A percentile compares a stretch with the other conserved stretches of the same genome.
Evolutionary conservation across 1,140 invertebrate species (phyloP).

Genomic region (Dendroctonus valens): DNA sequence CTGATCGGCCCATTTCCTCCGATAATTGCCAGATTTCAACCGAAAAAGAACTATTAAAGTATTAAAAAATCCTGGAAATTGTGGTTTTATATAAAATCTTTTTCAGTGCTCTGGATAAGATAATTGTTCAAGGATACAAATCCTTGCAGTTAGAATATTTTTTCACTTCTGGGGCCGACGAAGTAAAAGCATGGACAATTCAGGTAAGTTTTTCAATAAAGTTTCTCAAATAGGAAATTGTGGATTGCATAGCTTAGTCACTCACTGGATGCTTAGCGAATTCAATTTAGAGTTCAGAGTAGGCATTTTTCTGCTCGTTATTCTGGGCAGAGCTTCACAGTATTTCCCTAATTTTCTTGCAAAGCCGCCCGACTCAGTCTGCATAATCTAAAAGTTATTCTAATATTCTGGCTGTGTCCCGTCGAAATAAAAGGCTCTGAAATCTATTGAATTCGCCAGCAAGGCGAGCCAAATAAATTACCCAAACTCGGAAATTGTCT

Average conservation of each 20-base stretch:
- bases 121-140: constrained; percentile 96
- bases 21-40: not conserved
- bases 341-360: constrained; percentile 26
- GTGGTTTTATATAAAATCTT: constrained; percentile 6
- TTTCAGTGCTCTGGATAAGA: constrained; percentile 88
- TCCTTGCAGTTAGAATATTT: constrained; percentile 94
- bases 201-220: constrained; percentile 63
- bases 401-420: constrained; percentile 31
- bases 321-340: constrained; percentile 12
- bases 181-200: constrained; percentile 99
- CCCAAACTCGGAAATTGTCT: constrained; percentile 44
- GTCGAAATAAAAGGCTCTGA: constrained; percentile 36
- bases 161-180: constrained; percentile 95
- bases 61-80: not conserved
- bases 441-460: constrained; percentile 27
- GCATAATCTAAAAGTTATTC: constrained; percentile 32
- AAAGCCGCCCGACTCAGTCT: constrained; percentile 15
- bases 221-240: constrained; percentile 2
- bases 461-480: constrained; percentile 44
- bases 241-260: no score
- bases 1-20: no score
- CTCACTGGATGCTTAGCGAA: no score
- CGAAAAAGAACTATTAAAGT: not conserved
- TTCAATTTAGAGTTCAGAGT: no score
- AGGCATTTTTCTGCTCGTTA: not conserved